Base-by-base conservation (phyloP, 2,113 vertebrate genomes). In the Psephotus haematonotus region DNA sequence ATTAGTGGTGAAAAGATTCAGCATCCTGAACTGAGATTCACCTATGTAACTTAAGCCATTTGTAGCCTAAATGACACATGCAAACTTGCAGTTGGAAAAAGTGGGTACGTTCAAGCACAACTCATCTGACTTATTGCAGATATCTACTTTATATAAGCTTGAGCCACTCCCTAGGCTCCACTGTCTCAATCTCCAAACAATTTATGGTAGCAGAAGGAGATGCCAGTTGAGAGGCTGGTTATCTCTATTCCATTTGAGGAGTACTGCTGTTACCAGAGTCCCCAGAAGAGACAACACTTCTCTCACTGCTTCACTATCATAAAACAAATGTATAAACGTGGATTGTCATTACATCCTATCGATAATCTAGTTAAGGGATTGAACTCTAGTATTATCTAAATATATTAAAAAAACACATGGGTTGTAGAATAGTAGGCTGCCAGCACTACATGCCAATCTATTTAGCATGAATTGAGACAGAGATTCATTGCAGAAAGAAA, bases 401-500 rank as follows among this genome's bases (percentile, higher is more conserved):
- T 35, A 31, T 60, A 90, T 81, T 33, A 70, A 33, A 93, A 96
- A 96, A 93, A 2, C 74, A 71, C 46, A 75, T 16, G 39, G 59
- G 24, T 47, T 91, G 37, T 90, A 82, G 88, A 96, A 83, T 90
- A 93, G 63, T 53, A 84, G 86, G 69, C 80, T 93, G 86, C 95
- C 88, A 96, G 95, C 93, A 91, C 82, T 55, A 52, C 72, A 15
- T 75, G 86, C 92, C 96, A 94, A 93, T 96, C 90, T 94, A 76
- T 95, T 96, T 93, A 95, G 90, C 95, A 92, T 37, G 77, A 92
- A 93, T 46, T 75, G 82, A 81, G 92, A 86, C 82, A 94, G 85
- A 93, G 95, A 86, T 71, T 69, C 69, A 95, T 97, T 96, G 88
- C 84, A 68, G 82, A 86, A 46, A 82, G 95, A 96, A 97, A 97